These are phyloP conservation scores for Orgyia antiqua DNA, from an alignment of 2,888 invertebrate species.

Conservation along the genomic window DNA sequence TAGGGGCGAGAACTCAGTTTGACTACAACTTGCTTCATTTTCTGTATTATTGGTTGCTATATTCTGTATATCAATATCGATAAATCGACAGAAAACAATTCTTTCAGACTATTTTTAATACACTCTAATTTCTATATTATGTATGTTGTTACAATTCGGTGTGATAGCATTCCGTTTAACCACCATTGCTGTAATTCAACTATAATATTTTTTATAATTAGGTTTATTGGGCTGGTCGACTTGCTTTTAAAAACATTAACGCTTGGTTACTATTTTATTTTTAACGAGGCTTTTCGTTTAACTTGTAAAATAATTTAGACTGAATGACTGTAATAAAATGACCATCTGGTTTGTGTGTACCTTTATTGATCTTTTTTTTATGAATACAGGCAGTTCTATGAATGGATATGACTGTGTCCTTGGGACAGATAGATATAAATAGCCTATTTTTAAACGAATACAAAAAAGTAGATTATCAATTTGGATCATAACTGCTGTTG, in stretches of 20 bases:
- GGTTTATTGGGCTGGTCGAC: constrained; percentile 44
- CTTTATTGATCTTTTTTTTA: constrained; percentile 1
- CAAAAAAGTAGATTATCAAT: too few species aligned
- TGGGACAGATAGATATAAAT: too few species aligned
- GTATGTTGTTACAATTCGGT: constrained; percentile 34
- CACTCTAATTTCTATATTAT: too few species aligned
- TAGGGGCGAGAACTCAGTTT: too few species aligned
- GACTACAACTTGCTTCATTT: too few species aligned
- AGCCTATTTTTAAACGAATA: too few species aligned
- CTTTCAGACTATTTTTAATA: too few species aligned
- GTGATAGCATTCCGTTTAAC: constrained; percentile 26
- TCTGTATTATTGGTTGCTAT: too few species aligned
- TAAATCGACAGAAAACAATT: too few species aligned
- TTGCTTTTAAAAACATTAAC: constrained; percentile 34
- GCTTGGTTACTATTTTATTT: constrained; percentile 26
- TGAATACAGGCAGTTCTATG: not conserved
- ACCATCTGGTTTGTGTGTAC: constrained; percentile 10
- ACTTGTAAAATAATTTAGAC: constrained; percentile 20
- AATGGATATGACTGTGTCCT: too few species aligned
- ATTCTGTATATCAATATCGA: too few species aligned
- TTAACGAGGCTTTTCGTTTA: constrained; percentile 19
- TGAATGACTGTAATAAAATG: constrained; percentile 15
- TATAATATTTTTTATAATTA: constrained; percentile 52
- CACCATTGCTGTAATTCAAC: constrained; percentile 28
- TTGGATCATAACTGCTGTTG: too few species aligned